Percentiles rank a stretch among this genome's conserved stretches.
Evolutionary conservation across 2,888 invertebrate genomes (phyloP).

Genomic region (Adela reaumurella): DNA sequence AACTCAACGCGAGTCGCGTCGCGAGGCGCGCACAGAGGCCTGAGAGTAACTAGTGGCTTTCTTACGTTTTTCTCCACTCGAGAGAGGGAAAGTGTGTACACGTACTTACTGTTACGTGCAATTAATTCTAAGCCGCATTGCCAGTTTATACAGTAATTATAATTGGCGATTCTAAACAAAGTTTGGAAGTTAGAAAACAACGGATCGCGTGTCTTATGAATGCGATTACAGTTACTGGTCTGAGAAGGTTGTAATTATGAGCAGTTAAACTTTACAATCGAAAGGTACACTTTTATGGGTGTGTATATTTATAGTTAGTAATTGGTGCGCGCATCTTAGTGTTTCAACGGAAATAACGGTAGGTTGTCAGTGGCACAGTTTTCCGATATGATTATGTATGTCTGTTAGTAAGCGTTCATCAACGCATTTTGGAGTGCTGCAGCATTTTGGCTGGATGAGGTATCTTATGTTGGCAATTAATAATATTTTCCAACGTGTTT

Average conservation of each 20-base stretch:
- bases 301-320: no score
- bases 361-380: no score
- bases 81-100: conserved; percentile 34
- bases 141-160: conserved; percentile 11
- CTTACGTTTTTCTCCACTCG: conserved; percentile 12
- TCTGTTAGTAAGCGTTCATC: no score
- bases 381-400: no score
- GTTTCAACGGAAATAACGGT: no score
- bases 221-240: neutral
- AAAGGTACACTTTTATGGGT: no score
- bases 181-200: neutral
- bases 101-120: conserved; percentile 19
- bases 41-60: neutral
- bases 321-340: no score
- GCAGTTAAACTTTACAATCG: neutral
- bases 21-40: neutral
- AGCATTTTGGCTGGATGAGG: no score
- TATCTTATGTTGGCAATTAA: no score
- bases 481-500: no score
- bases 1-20: neutral
- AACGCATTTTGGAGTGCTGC: no score
- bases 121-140: conserved; percentile 28
- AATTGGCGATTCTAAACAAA: neutral
- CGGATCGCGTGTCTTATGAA: neutral
- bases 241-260: neutral